These are phyloP conservation scores for Brachionus asplanchnoidis DNA, from an alignment of 1,140 invertebrate genomes.

Conservation along the genomic window DNA sequence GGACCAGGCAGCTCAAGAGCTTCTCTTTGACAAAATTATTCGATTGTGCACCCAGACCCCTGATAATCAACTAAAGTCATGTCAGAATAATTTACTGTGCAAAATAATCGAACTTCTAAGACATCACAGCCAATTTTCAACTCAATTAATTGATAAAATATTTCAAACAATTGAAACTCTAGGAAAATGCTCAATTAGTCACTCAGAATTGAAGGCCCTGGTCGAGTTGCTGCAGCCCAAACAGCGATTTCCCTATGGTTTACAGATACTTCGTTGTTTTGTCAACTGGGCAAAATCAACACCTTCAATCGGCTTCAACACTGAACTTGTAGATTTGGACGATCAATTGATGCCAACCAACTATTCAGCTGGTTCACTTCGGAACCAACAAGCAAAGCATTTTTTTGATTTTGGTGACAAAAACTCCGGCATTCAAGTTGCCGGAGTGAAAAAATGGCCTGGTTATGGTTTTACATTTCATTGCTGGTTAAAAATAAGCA, in stretches of 20 bases:
- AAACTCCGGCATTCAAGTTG: constrained; percentile 14
- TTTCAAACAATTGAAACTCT: constrained; percentile 8
- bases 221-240: neutral
- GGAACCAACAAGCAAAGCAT: constrained; percentile 2
- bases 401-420: constrained; percentile 25
- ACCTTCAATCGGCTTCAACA: neutral
- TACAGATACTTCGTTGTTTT: constrained; percentile 36
- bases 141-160: constrained; percentile 11
- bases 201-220: neutral
- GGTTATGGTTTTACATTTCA: constrained; percentile 32
- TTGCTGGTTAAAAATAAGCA: constrained; percentile 17
- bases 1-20: neutral
- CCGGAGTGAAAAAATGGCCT: constrained; percentile 26
- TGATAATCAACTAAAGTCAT: constrained; percentile 9
- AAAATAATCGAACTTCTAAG: neutral
- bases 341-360: neutral
- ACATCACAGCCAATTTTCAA: neutral
- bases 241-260: neutral
- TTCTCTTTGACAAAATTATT: neutral
- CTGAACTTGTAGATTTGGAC: neutral
- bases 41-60: neutral
- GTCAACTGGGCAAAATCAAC: constrained; percentile 18
- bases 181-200: constrained; percentile 7
- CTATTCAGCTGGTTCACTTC: neutral
- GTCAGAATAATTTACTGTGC: neutral